Percentiles rank a stretch among this genome's conserved stretches.
phyloP scores from a whole-genome alignment of 2,888 invertebrate genomes.

The Osmoderma eremita region DNA sequence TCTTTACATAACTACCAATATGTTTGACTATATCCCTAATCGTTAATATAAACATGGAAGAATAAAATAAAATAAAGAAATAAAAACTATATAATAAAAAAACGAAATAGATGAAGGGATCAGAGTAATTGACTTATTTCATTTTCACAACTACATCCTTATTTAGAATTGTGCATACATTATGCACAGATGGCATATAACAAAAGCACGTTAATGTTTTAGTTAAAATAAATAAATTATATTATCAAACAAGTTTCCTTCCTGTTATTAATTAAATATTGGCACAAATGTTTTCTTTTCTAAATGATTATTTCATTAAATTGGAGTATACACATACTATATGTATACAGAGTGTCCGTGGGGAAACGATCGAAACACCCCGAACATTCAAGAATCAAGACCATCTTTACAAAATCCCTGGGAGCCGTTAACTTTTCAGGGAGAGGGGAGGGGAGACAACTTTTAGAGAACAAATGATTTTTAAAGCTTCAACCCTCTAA shows the following conservation, averaged over 20 bases:
- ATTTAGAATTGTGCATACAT: constrained; percentile 12
- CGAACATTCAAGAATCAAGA: too few relatives aligned
- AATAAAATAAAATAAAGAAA: constrained; percentile 20
- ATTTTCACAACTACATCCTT: constrained; percentile 21
- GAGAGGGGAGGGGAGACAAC: too few relatives aligned
- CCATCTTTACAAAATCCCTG: too few relatives aligned
- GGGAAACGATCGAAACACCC: too few relatives aligned
- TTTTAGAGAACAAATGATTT: too few relatives aligned
- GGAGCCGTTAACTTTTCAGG: too few relatives aligned
- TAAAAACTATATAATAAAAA: neutral
- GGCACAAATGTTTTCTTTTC: constrained; percentile 30
- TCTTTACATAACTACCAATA: constrained; percentile 21
- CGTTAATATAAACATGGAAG: constrained; percentile 1
- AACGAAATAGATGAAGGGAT: constrained; percentile 4
- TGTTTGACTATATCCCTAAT: constrained; percentile 16
- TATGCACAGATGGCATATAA: constrained; percentile 1
- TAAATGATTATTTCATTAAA: neutral
- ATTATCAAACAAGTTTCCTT: neutral
- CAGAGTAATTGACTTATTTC: constrained; percentile 33
- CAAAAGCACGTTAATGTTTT: constrained; percentile 8
- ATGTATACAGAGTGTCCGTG: too few relatives aligned
- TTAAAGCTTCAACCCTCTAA: too few relatives aligned
- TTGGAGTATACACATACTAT: constrained; percentile 6
- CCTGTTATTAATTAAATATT: constrained; percentile 17
- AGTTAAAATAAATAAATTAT: neutral